Evolutionary conservation across 2,888 invertebrate species (phyloP), one percentile per base, ranked within the genome.

Genomic region (Andrena minutula): DNA sequence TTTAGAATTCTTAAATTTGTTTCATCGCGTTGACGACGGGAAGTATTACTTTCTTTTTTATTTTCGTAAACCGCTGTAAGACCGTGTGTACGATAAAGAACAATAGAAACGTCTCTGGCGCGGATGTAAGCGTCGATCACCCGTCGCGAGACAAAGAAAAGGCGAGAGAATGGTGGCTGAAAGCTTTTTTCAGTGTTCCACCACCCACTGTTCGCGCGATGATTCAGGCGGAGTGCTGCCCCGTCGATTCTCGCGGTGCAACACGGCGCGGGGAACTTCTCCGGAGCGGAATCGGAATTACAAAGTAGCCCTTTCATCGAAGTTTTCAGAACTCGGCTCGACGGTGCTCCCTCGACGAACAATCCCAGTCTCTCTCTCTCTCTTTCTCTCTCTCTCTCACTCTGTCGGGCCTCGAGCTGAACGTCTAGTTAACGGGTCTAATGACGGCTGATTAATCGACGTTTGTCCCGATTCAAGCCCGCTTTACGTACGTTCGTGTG

Each of bases 141-240:
- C 72, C 69, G 71, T 69, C 56, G 72, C 72, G 82, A 71, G 23
- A 2, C 61, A 49, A 49, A 65, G 2, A 77, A 75, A 56, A 49
- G 56, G n/a, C 20, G 23, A 28, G 72, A 80, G 70, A 82, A 79
- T 75, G 80, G 51, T 3, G 10, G 20, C 64, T 82, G 79, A 82
- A 79, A 82, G 82, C 75, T 79, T 79, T 79, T 82, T 82, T 82
- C 79, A 79, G 56, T 75, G 79, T 71, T 71, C 68, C 75, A 20
- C 71, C 82, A 10, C 82, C 82, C 47, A 61, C 53, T 60, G 80
- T 49, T 63, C 30, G 8, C 16, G n/a, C 72, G 77, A 78, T 74
- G 70, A 49, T 73, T 70, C 81, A 66, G 49, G 32, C 30, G 61
- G 56, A 60, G 70, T 74, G 53, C 32, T 70, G 16, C 28, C 26